These are phyloP conservation scores for Tyria jacobaeae DNA, from an alignment of 2,888 invertebrate species.

Conservation along the genomic window DNA sequence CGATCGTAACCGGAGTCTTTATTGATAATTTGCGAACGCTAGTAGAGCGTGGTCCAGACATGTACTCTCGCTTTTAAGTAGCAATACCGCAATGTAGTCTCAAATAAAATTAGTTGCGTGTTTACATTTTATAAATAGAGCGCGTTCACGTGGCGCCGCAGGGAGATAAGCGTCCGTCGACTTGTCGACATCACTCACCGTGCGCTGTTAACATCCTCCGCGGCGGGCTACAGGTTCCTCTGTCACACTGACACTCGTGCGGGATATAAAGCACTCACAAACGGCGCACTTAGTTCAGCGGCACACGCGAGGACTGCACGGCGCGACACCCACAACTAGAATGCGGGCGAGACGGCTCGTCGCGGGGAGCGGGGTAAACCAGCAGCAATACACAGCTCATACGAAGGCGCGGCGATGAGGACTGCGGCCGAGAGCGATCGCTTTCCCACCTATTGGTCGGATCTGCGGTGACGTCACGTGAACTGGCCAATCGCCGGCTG, in stretches of 20 bases:
- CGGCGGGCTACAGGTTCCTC: conserved; percentile 76
- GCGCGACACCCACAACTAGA: conserved; percentile 86
- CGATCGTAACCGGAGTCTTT: conserved; percentile 74
- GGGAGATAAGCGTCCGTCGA: conserved; percentile 72
- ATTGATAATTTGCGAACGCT: conserved; percentile 76
- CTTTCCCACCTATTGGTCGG: conserved; percentile 78
- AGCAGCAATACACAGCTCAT: conserved; percentile 81
- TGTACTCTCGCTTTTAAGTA: conserved; percentile 72
- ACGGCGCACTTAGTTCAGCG: conserved; percentile 84
- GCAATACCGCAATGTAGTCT: conserved; percentile 69
- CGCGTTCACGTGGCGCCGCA: conserved; percentile 82
- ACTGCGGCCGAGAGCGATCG: conserved; percentile 82
- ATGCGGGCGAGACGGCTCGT: conserved; percentile 79
- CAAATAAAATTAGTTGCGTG: conserved; percentile 81
- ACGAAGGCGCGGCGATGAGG: conserved; percentile 83
- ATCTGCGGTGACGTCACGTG: conserved; percentile 76
- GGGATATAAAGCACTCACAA: conserved; percentile 84
- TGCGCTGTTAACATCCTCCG: conserved; percentile 86
- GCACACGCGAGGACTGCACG: conserved; percentile 85
- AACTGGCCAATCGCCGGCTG: conserved; percentile 67
- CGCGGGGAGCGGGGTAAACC: conserved; percentile 76
- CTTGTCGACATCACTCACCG: conserved; percentile 78
- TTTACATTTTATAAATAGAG: conserved; percentile 85
- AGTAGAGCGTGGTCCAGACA: conserved; percentile 67
- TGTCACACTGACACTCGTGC: conserved; percentile 84